Conservation (phyloP, 1,140 invertebrate genomes). For the Ips nitidus region DNA sequence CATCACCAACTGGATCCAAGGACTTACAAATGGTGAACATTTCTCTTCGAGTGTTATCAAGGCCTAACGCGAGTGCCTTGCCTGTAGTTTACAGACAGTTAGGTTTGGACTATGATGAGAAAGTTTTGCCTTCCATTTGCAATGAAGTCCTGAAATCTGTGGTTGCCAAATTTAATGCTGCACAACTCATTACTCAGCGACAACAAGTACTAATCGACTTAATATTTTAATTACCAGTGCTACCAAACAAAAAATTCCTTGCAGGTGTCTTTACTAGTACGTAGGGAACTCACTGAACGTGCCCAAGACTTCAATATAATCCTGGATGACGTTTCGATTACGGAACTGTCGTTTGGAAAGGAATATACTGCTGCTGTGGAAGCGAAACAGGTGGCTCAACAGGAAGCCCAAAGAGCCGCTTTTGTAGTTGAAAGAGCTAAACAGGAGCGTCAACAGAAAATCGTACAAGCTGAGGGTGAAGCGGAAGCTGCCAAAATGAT, state of each 20-base stretch:
- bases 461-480: conserved; percentile 99
- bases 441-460: conserved; percentile 98
- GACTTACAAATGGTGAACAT: conserved; percentile 99
- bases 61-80: conserved; percentile 81
- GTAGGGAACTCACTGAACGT: conserved; percentile 91
- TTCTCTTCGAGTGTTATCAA: conserved; percentile 90
- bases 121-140: conserved; percentile 95
- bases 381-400: conserved; percentile 98
- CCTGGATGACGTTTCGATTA: conserved; percentile 99
- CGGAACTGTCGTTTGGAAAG: conserved; percentile 97
- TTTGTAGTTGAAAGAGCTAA: conserved; percentile 98
- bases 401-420: conserved; percentile 97
- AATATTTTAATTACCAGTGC: conserved; percentile 5
- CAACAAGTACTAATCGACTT: conserved; percentile 72
- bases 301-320: conserved; percentile 99
- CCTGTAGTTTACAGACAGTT: conserved; percentile 89
- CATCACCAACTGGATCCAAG: conserved; percentile 97
- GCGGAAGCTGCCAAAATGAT: conserved; percentile 97
- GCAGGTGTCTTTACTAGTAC: conserved; percentile 83
- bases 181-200: conserved; percentile 97
- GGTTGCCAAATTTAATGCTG: conserved; percentile 99
- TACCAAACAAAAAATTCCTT: conserved; percentile 8
- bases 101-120: conserved; percentile 86
- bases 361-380: conserved; percentile 99
- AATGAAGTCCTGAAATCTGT: conserved; percentile 99